Conservation (phyloP, 2,888 invertebrate genomes). For the Pachliopta kotzebuea region DNA sequence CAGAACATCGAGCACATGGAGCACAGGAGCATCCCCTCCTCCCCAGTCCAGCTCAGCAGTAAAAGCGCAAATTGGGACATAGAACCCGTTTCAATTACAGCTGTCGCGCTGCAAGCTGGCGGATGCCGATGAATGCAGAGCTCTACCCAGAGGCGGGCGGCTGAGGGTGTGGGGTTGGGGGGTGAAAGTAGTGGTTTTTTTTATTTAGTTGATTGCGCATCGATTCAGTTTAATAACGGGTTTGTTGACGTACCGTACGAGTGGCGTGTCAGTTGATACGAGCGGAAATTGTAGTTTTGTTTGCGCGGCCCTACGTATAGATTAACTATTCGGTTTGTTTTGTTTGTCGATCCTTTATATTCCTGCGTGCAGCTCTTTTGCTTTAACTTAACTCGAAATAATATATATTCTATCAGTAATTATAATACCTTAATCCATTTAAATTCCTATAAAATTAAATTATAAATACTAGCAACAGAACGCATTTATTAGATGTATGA, state of each 20-base stretch:
- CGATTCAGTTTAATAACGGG: slow-evolving; percentile 21
- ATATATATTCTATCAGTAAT: too few relatives aligned
- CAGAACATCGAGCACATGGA: not conserved
- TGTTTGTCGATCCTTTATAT: too few relatives aligned
- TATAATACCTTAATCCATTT: too few relatives aligned
- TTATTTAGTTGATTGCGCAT: slow-evolving; percentile 6
- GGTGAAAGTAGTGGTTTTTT: not conserved
- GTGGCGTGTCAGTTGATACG: slow-evolving; percentile 6
- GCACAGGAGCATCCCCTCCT: too few relatives aligned
- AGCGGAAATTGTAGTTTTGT: not conserved
- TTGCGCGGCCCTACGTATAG: not conserved
- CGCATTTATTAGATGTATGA: too few relatives aligned
- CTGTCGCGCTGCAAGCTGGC: slow-evolving; percentile 20
- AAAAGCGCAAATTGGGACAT: slow-evolving; percentile 28
- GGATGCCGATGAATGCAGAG: slow-evolving; percentile 18
- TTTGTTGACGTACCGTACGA: slow-evolving; percentile 12
- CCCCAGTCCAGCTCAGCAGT: slow-evolving; percentile 10
- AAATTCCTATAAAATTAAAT: too few relatives aligned
- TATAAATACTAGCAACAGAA: too few relatives aligned
- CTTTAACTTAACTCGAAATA: too few relatives aligned
- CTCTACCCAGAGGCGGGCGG: not conserved
- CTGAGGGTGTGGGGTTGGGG: too few relatives aligned
- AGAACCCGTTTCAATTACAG: slow-evolving; percentile 21
- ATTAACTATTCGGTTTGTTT: too few relatives aligned
- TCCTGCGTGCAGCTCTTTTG: too few relatives aligned